These are phyloP conservation scores for Phortica magna DNA, from an alignment of 2,888 invertebrate genomes.

Conservation along the genomic window DNA sequence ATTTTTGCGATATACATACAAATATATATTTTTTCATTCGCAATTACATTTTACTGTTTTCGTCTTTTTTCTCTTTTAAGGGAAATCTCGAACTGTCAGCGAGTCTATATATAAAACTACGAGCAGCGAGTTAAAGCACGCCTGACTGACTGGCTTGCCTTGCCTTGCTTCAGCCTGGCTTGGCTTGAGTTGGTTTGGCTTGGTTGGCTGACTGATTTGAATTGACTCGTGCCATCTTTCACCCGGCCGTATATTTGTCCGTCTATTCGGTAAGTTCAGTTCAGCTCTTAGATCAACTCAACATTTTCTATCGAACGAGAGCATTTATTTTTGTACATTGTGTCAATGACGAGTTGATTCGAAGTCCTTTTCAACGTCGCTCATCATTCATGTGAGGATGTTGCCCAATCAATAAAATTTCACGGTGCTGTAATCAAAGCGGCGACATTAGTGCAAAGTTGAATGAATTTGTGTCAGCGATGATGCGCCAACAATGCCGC, in stretches of 20 bases:
- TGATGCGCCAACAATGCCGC: not conserved
- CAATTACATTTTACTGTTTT: conserved; percentile 46
- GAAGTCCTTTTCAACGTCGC: conserved; percentile 26
- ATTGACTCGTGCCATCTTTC: not conserved
- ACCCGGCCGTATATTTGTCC: not conserved
- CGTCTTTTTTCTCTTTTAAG: conserved; percentile 44
- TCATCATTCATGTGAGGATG: conserved; percentile 59
- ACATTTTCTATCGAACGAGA: not conserved
- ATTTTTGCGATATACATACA: conserved; percentile 42
- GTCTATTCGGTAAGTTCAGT: not conserved
- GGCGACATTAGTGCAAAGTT: conserved; percentile 73
- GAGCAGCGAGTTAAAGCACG: conserved; percentile 54
- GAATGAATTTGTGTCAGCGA: conserved; percentile 63
- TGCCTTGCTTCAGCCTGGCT: not conserved
- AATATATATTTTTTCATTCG: conserved; percentile 51
- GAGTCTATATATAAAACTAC: conserved; percentile 62
- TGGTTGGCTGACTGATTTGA: not conserved
- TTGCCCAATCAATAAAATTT: conserved; percentile 76
- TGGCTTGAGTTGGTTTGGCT: not conserved
- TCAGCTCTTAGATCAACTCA: not conserved
- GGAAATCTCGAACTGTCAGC: conserved; percentile 61
- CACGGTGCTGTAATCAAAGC: conserved; percentile 76
- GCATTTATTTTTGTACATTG: conserved; percentile 29
- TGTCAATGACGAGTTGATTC: conserved; percentile 4
- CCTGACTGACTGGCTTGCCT: conserved; percentile 26